These are phyloP conservation scores for Abrostola triplasia DNA, from an alignment of 2,888 invertebrate genomes.

Conservation along the genomic window DNA sequence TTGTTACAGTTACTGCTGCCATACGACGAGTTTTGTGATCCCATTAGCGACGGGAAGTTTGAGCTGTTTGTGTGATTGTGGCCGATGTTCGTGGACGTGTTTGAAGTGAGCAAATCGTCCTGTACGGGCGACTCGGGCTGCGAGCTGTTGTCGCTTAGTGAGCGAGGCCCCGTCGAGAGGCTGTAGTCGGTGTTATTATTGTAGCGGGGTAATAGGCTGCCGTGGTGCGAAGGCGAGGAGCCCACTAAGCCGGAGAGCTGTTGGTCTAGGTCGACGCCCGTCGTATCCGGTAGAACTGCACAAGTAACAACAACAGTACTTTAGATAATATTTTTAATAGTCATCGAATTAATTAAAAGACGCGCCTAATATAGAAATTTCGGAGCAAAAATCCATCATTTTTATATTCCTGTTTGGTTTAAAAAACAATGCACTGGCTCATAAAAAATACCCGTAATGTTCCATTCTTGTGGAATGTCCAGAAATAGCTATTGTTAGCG, in stretches of 20 bases:
- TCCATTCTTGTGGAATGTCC: slow-evolving; percentile 51
- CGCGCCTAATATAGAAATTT: neutral
- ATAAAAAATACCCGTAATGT: slow-evolving; percentile 35
- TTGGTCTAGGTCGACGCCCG: slow-evolving; percentile 92
- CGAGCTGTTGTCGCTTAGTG: slow-evolving; percentile 94
- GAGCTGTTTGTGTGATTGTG: slow-evolving; percentile 89
- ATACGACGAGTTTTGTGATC: slow-evolving; percentile 89
- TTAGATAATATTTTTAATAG: neutral
- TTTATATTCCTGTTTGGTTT: too few relatives aligned
- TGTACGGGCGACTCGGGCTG: slow-evolving; percentile 95
- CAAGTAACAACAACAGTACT: slow-evolving; percentile 46
- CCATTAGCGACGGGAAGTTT: slow-evolving; percentile 90
- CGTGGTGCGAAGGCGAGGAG: slow-evolving; percentile 87
- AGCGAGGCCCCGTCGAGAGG: slow-evolving; percentile 91
- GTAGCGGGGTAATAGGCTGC: slow-evolving; percentile 91
- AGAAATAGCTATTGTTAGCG: slow-evolving; percentile 56
- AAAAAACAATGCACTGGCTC: slow-evolving; percentile 25
- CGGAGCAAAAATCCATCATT: neutral
- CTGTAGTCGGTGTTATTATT: slow-evolving; percentile 91
- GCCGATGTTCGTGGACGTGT: slow-evolving; percentile 89
- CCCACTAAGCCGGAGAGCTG: slow-evolving; percentile 91
- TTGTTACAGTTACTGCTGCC: slow-evolving; percentile 91
- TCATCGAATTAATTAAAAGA: too few relatives aligned
- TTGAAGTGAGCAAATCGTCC: slow-evolving; percentile 91
- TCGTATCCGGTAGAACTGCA: slow-evolving; percentile 93